phyloP scores from a whole-genome alignment of 2,888 invertebrate genomes.

The Pollenia labialis region DNA sequence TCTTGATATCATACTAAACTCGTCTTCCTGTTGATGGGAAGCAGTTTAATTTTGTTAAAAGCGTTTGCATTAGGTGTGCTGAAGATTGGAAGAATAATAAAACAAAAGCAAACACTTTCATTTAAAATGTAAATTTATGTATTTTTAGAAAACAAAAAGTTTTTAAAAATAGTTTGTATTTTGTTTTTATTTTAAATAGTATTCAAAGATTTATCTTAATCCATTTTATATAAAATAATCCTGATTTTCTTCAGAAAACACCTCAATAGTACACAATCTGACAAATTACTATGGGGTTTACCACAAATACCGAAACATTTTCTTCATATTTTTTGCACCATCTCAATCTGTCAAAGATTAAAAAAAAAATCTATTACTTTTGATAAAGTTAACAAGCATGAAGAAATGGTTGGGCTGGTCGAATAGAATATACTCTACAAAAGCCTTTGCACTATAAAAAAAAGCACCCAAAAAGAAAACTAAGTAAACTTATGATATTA shows the following conservation, averaged over 20 bases:
- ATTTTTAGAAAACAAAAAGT: background rate
- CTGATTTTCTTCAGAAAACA: background rate
- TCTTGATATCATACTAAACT: background rate
- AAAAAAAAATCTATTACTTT: background rate
- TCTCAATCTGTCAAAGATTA: conserved; percentile 17
- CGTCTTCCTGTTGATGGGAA: conserved; percentile 41
- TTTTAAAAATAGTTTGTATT: background rate
- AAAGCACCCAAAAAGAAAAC: too few species aligned
- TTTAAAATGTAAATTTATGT: conserved; percentile 6
- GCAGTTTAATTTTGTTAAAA: conserved; percentile 63
- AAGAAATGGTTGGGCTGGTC: too few species aligned
- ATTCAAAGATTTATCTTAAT: conserved; percentile 10
- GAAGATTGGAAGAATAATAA: conserved; percentile 1
- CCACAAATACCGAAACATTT: background rate
- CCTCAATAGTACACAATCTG: background rate
- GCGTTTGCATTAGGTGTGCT: conserved; percentile 28
- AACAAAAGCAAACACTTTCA: background rate
- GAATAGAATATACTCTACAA: too few species aligned
- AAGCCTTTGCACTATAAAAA: too few species aligned
- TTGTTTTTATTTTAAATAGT: background rate
- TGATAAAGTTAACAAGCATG: too few species aligned
- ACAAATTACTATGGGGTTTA: conserved; percentile 31
- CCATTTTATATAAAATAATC: background rate
- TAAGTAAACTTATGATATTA: too few species aligned
- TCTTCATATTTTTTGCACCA: background rate